Percentiles rank a stretch among this genome's conserved stretches.
Conservation (phyloP, 2,797 vertebrate genomes). For the Lepilemur ruficaudatus region DNA sequence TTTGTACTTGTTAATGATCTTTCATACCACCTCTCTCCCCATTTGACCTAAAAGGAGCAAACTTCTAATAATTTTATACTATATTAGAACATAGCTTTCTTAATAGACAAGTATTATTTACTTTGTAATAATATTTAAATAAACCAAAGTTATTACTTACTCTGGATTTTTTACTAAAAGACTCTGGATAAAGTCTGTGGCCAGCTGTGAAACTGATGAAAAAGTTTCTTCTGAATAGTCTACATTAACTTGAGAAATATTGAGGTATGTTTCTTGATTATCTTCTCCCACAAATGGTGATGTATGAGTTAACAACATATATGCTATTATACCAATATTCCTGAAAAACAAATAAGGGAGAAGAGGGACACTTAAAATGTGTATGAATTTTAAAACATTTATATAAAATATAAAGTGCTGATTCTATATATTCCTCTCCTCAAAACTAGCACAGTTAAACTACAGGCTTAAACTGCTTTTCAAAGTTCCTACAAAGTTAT, state of each 20-base stretch:
- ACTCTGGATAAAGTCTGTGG: slow-evolving; percentile 95
- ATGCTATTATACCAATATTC: slow-evolving; percentile 96
- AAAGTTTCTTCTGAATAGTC: slow-evolving; percentile 95
- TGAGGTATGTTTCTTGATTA: slow-evolving; percentile 97
- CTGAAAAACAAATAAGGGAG: slow-evolving; percentile 82
- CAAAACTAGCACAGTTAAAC: slow-evolving; percentile 6
- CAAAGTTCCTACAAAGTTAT: slow-evolving; percentile 12
- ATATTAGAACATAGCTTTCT: slow-evolving; percentile 11
- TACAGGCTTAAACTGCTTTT: slow-evolving; percentile 2
- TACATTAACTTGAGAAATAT: slow-evolving; percentile 96
- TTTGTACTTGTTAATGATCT: neutral
- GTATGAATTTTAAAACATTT: slow-evolving; percentile 17
- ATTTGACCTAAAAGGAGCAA: slow-evolving; percentile 12
- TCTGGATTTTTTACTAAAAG: slow-evolving; percentile 95
- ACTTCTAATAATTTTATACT: neutral
- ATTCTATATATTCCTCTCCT: slow-evolving; percentile 16
- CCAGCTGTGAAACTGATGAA: slow-evolving; percentile 91
- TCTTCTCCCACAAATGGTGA: slow-evolving; percentile 95
- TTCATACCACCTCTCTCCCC: neutral
- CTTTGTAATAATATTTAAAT: slow-evolving; percentile 5
- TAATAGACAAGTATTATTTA: neutral
- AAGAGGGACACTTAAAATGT: slow-evolving; percentile 19
- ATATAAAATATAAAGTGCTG: neutral
- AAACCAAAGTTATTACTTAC: slow-evolving; percentile 87
- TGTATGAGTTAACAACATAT: slow-evolving; percentile 96